Base-by-base conservation (phyloP, 2,888 invertebrate species). In the Calephelis perditalis region DNA sequence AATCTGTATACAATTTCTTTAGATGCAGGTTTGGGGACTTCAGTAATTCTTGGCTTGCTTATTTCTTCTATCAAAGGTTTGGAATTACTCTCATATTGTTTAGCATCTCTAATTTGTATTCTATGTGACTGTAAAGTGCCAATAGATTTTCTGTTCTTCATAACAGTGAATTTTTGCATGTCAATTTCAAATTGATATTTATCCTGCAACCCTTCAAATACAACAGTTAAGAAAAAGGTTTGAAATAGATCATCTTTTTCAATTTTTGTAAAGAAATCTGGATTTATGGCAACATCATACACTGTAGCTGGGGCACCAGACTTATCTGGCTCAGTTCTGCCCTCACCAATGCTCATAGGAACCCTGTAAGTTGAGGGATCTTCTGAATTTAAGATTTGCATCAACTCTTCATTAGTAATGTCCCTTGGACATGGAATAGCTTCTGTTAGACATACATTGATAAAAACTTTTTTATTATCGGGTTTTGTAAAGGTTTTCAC, bases 341-440 rank as follows among this genome's bases (percentile, higher is more conserved):
- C 93, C 74, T 95, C 95, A 0, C 97, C 97, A 67, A 98, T 95
- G 78, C 97, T 97, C 96, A 98, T 96, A 0, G 98, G 98, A 55
- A 98, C 94, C 65, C 95, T 91, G 80, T 94, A 98, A 56, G 92
- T 92, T 5, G 94, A 92, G 0, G 95, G 93, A 58, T 95, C 94
- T 61, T 93, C 92, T 0, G 95, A 94, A 64, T 92, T 92, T 36
- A 96, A 80, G 60, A 96, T 92, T 62, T 92, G 91, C 68, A 93
- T 86, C 1, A 97, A 87, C 71, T 96, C 95, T 60, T 93, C 93
- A 76, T 94, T 93, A 1, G 92, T 91, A 49, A 96, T 92, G 71
- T 96, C 94, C 70, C 92, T 91, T 1, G 95, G 96, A 62, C 93
- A 83, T 9, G 96, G 96, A 68, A 96, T 94, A 54, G 94, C 94